These are phyloP conservation scores for Akabosia matsudoensis DNA, from an alignment of 1,140 invertebrate genomes.

Conservation along the genomic window DNA sequence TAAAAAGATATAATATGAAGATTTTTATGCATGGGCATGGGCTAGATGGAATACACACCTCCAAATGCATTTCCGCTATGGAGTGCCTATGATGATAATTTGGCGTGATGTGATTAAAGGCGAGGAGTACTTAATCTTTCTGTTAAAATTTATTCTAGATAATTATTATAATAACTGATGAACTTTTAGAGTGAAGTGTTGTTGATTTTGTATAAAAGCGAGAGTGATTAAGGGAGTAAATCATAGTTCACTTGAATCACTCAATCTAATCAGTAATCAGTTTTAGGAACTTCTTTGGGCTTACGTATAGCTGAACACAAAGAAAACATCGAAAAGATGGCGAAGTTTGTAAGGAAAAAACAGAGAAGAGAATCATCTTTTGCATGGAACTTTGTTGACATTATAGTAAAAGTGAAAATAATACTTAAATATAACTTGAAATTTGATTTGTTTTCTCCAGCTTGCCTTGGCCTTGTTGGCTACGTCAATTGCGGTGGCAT, in stretches of 20 bases:
- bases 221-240: not conserved
- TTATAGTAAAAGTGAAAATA: not conserved
- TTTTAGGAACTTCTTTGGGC: not conserved
- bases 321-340: too few relatives aligned
- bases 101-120: too few relatives aligned
- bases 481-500: too few relatives aligned
- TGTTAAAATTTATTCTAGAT: too few relatives aligned
- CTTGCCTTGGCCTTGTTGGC: not conserved
- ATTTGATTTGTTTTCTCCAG: too few relatives aligned
- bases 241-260: not conserved
- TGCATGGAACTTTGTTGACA: not conserved
- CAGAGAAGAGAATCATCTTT: not conserved
- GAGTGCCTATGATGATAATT: too few relatives aligned
- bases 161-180: too few relatives aligned
- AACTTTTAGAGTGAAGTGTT: not conserved
- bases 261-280: not conserved
- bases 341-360: slow-evolving; percentile 9
- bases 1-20: too few relatives aligned
- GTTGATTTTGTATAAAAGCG: slow-evolving; percentile 11
- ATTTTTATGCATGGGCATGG: too few relatives aligned
- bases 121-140: too few relatives aligned
- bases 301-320: not conserved
- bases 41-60: too few relatives aligned
- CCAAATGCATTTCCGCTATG: too few relatives aligned
- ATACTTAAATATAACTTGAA: not conserved